Evolutionary conservation across 2,888 invertebrate genomes (phyloP), one percentile per base, ranked within the genome.

Genomic region (Ormyrus thymus): DNA sequence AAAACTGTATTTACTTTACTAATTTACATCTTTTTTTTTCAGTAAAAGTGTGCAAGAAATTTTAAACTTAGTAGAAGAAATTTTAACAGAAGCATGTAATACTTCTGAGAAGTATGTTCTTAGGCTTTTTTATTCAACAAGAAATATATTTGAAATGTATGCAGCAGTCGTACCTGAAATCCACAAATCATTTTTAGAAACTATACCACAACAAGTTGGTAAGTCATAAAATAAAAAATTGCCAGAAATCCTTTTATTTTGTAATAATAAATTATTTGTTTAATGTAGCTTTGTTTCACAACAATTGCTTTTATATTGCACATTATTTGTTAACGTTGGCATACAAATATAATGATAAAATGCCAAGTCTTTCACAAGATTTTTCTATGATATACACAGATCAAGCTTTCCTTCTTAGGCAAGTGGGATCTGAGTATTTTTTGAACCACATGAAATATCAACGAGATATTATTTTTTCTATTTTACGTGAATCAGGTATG

Each of bases 301-400:
- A 98, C 91, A 98, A 98, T 90, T 97, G 97, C 88, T 94, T 96
- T 94, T 98, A 94, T 87, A 91, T 98, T 10, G 94, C 95, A 0
- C 95, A 97, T 90, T 92, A 94, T 84, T 90, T 95, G 75, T 91
- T 93, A 75, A 93, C 93, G 0, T 91, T 95, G 85, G 94, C 94
- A 0, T 92, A 93, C 84, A 93, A 93, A 86, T 96, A 95, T 92
- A 91, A 93, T 59, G 91, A 91, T 3, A 92, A 92, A 73, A 91
- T 95, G 86, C 93, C 93, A 3, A 90, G 90, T 0, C 89, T 92
- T 0, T 88, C 93, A 58, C 89, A 91, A 78, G 90, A 92, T 73
- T 92, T 93, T 78, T 92, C 92, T 3, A 91, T 94, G 68, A 93
- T 93, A 7, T 95, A 96, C 85, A 91, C 93, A 13, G 95, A 95